Conservation (phyloP, 2,888 invertebrate species). For the Catotricha subobsoleta region DNA sequence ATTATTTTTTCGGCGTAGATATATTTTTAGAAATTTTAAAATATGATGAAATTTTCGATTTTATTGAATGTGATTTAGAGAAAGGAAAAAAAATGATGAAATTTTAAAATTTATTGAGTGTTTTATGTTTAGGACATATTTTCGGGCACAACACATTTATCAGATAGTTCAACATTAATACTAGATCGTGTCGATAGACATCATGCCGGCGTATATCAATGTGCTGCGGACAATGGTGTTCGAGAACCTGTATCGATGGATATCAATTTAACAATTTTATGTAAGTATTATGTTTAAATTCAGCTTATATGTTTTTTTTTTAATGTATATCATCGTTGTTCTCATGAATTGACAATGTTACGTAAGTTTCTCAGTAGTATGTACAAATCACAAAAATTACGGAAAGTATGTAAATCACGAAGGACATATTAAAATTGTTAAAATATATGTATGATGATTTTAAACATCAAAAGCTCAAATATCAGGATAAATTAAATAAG, state of each 20-base stretch:
- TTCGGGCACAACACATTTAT: constrained; percentile 28
- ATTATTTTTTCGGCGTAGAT: too few species aligned
- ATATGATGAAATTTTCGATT: too few species aligned
- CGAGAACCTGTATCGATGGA: constrained; percentile 34
- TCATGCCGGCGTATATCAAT: constrained; percentile 35
- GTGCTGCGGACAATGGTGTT: constrained; percentile 35
- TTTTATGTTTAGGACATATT: constrained; percentile 19
- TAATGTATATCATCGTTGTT: neutral
- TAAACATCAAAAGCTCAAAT: neutral
- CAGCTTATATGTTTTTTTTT: neutral
- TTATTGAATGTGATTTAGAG: too few species aligned
- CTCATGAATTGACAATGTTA: too few species aligned
- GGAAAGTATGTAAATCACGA: neutral
- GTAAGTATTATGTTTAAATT: constrained; percentile 25
- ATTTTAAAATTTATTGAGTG: too few species aligned
- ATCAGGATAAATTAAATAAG: too few species aligned
- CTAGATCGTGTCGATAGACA: constrained; percentile 34
- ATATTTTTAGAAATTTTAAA: too few species aligned
- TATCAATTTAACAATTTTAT: constrained; percentile 34
- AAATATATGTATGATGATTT: neutral
- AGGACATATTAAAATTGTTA: neutral
- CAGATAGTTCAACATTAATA: constrained; percentile 32
- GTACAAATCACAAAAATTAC: neutral
- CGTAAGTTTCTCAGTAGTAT: too few species aligned
- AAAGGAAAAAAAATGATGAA: too few species aligned